Conservation (phyloP, 2,797 vertebrate genomes). For the Alectoris magna region DNA sequence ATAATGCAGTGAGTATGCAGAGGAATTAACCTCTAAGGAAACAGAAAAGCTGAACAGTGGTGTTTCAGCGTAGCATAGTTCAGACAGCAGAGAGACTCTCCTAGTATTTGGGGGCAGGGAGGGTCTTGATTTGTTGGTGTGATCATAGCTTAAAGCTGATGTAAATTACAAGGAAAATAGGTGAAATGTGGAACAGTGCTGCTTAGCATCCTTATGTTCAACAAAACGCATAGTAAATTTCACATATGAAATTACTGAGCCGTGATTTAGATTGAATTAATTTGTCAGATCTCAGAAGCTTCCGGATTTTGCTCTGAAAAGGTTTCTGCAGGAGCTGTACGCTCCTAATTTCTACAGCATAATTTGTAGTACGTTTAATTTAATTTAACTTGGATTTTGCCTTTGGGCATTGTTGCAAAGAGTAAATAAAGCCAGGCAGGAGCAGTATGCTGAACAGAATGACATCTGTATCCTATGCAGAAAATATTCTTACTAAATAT, state of each 20-base stretch:
- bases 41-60: neutral
- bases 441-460: neutral
- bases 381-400: neutral
- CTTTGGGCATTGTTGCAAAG: accelerated
- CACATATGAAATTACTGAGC: neutral
- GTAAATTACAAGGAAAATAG: neutral
- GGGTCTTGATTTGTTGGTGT: neutral
- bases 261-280: neutral
- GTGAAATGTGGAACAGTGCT: neutral
- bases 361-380: neutral
- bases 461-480: neutral
- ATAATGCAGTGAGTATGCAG: slow-evolving; percentile 86
- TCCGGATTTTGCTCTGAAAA: neutral
- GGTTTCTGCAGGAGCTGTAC: accelerated
- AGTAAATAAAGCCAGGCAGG: neutral
- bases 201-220: neutral
- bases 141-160: neutral
- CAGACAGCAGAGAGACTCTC: accelerated
- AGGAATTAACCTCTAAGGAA: neutral
- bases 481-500: neutral
- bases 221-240: accelerated
- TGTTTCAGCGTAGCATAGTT: neutral
- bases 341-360: neutral
- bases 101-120: accelerated
- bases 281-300: neutral